Evolutionary conservation across 2,113 vertebrate genomes (phyloP).

Genomic region (Thamnophis sirtalis): DNA sequence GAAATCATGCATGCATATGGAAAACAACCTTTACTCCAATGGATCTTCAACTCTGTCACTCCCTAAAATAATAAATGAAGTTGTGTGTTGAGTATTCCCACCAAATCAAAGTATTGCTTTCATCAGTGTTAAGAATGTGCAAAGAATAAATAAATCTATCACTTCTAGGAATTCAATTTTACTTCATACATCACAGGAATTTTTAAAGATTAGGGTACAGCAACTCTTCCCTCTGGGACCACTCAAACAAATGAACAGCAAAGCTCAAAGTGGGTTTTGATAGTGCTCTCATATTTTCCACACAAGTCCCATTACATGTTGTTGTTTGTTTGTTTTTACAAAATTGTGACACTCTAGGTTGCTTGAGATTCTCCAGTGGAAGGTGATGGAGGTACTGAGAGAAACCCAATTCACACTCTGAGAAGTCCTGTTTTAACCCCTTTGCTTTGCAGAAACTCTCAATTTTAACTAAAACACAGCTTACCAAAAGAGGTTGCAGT

Average conservation of each 20-base stretch:
- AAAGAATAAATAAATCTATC: background rate
- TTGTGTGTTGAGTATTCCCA: background rate
- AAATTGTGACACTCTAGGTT: background rate
- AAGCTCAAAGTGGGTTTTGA: background rate
- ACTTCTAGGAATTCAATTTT: background rate
- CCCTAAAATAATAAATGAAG: background rate
- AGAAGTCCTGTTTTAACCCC: background rate
- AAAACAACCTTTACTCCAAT: background rate
- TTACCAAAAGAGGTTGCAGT: background rate
- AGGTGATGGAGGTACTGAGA: background rate
- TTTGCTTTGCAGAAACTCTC: background rate
- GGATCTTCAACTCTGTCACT: background rate
- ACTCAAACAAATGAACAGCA: background rate
- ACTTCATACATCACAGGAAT: background rate
- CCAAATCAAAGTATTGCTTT: background rate
- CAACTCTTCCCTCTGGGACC: background rate
- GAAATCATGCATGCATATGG: background rate
- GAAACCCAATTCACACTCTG: background rate
- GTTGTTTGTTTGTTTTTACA: background rate
- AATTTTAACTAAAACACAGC: background rate
- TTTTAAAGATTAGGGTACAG: background rate
- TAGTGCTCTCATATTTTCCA: background rate
- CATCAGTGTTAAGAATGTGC: background rate
- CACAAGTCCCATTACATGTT: background rate
- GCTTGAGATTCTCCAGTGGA: background rate